Evolutionary conservation across 64 coral and sea anemone species (phyloP).

Genomic region (Porites australiensis): DNA sequence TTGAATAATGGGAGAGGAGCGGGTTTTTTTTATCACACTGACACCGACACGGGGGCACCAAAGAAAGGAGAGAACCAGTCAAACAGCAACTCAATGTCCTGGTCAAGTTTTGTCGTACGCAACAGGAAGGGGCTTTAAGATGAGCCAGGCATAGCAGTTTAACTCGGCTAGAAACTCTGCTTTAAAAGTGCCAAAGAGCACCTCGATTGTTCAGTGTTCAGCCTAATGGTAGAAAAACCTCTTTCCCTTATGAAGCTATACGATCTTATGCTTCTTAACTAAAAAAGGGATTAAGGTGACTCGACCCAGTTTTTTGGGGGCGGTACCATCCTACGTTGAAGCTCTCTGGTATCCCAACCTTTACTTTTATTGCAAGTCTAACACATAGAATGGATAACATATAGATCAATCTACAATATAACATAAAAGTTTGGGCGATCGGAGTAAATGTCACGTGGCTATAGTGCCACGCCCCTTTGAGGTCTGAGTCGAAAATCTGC

Average conservation of each 20-base stretch:
- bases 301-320: too few relatives aligned
- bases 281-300: too few relatives aligned
- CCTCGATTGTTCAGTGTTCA: conserved; percentile 12
- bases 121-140: not conserved
- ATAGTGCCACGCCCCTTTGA: too few relatives aligned
- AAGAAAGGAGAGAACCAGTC: conserved; percentile 1
- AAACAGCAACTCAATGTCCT: conserved; percentile 16
- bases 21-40: conserved; percentile 19
- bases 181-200: conserved; percentile 29
- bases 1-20: not conserved
- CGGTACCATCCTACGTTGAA: too few relatives aligned
- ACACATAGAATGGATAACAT: too few relatives aligned
- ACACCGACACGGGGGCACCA: conserved; percentile 17
- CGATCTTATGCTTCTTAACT: conserved; percentile 58
- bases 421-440: too few relatives aligned
- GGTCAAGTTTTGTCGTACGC: conserved; percentile 29
- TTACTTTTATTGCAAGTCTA: too few relatives aligned
- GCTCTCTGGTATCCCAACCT: too few relatives aligned
- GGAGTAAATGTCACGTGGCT: too few relatives aligned
- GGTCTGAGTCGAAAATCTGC: too few relatives aligned
- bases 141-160: conserved; percentile 54
- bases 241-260: conserved; percentile 63
- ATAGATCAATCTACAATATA: too few relatives aligned
- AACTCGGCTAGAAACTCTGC: conserved; percentile 20
- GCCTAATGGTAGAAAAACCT: conserved; percentile 56